Conservation (phyloP, 2,113 vertebrate genomes). For the Manacus vitellinus region DNA sequence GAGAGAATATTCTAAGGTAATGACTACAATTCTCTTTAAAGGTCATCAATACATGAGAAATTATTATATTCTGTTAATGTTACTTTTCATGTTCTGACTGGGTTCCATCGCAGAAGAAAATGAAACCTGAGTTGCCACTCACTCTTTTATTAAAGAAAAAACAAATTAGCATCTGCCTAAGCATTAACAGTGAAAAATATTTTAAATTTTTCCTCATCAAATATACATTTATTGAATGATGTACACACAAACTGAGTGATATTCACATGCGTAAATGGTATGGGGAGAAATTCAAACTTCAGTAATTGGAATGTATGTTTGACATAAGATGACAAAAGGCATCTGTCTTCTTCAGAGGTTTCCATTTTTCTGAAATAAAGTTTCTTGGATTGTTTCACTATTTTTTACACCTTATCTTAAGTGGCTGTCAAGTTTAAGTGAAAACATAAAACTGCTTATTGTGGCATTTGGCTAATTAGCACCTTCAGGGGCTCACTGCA, state of each 20-base stretch:
- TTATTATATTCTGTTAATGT: constrained; percentile 72
- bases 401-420: neutral
- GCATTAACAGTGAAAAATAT: neutral
- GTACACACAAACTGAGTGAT: neutral
- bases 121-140: neutral
- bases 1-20: constrained; percentile 67
- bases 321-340: neutral
- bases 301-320: neutral
- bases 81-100: constrained; percentile 65
- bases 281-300: neutral
- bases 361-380: neutral
- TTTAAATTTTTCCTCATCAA: neutral
- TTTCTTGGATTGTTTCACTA: neutral
- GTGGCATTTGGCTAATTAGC: constrained; percentile 55
- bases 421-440: neutral
- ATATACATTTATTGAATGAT: neutral
- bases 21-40: constrained; percentile 82
- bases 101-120: constrained; percentile 57
- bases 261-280: accelerated
- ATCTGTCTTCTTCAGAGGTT: neutral
- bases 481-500: neutral
- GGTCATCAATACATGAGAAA: constrained; percentile 79
- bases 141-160: constrained; percentile 4
- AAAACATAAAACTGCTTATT: constrained; percentile 33
- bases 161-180: constrained; percentile 27